A percentile compares a stretch with the other conserved stretches of the same genome.
phyloP scores from a whole-genome alignment of 2,888 invertebrate genomes.

The Latheticus oryzae region DNA sequence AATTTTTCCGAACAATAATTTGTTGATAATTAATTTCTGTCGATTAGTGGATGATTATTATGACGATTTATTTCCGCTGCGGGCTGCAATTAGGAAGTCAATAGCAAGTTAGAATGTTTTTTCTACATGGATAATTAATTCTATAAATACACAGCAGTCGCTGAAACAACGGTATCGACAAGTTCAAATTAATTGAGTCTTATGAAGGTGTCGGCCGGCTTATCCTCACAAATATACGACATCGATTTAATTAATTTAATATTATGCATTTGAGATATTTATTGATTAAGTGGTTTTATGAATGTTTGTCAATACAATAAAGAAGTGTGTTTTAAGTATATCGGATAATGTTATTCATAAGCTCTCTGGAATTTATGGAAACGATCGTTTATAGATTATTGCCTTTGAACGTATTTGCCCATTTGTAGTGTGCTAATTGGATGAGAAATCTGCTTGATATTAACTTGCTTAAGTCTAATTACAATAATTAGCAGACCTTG shows the following conservation, averaged over 20 bases:
- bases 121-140: conserved; percentile 11
- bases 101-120: conserved; percentile 2
- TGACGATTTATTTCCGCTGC: conserved; percentile 12
- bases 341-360: conserved; percentile 8
- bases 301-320: too few relatives aligned
- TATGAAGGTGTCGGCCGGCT: conserved; percentile 14
- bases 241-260: conserved; percentile 17
- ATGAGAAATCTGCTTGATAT: conserved; percentile 10
- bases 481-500: conserved; percentile 5
- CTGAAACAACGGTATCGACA: conserved; percentile 11
- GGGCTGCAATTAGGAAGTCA: conserved; percentile 10
- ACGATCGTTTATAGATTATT: conserved; percentile 14
- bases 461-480: conserved; percentile 16
- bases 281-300: neutral
- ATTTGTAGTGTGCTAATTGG: conserved; percentile 22
- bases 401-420: neutral
- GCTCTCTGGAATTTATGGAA: conserved; percentile 10
- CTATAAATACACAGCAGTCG: conserved; percentile 4
- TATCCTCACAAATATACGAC: conserved; percentile 12
- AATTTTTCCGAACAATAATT: conserved; percentile 2
- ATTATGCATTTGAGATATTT: conserved; percentile 14
- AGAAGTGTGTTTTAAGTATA: too few relatives aligned
- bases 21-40: conserved; percentile 11
- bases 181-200: conserved; percentile 23
- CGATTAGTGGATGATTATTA: conserved; percentile 5